phyloP scores from a whole-genome alignment of 2,888 invertebrate species.

The Galerucella pusilla region DNA sequence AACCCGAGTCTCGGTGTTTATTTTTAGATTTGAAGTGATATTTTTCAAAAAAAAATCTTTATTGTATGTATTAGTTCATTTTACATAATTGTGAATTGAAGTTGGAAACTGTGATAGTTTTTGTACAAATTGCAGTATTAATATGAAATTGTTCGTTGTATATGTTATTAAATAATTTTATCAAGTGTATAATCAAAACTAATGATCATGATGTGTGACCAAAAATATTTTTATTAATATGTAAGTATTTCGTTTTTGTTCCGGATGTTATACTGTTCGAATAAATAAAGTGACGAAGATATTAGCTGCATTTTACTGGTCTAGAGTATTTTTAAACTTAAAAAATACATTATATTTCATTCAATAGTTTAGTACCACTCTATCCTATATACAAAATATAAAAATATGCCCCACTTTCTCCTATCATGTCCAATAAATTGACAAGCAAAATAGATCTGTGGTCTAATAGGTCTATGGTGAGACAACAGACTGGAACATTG shows the following conservation, averaged over 20 bases:
- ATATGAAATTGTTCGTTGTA: background rate
- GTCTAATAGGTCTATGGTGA: too few species aligned
- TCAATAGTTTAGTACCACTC: background rate
- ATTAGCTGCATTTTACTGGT: background rate
- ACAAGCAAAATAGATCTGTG: background rate
- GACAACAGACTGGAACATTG: too few species aligned
- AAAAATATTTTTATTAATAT: too few species aligned
- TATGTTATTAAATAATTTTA: too few species aligned
- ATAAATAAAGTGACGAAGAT: background rate
- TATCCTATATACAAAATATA: background rate
- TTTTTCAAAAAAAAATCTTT: too few species aligned
- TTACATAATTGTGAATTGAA: background rate
- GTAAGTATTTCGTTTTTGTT: too few species aligned
- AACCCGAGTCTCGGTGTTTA: background rate
- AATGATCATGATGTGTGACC: too few species aligned
- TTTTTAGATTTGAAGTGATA: too few species aligned
- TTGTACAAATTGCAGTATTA: conserved; percentile 14
- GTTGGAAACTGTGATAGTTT: conserved; percentile 12
- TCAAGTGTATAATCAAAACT: too few species aligned
- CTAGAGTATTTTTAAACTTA: background rate
- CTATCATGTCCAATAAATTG: background rate
- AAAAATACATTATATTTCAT: too few species aligned
- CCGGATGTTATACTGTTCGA: background rate
- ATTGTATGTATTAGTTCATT: background rate
- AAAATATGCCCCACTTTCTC: background rate